phyloP scores from a whole-genome alignment of 2,888 invertebrate species.

The Tipula vernalis region DNA sequence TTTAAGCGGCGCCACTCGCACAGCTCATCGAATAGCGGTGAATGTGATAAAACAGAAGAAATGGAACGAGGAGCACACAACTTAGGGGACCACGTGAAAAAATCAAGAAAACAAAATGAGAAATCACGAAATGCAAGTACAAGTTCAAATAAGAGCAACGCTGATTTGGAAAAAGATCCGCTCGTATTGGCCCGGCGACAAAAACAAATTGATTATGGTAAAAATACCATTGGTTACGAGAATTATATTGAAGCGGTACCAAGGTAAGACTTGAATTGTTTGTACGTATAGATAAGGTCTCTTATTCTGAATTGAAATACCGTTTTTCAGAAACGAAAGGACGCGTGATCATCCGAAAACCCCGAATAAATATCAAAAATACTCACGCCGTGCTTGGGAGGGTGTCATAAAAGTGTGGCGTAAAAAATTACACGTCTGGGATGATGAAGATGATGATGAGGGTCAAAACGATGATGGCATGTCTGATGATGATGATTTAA shows the following conservation, averaged over 20 bases:
- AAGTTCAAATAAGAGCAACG: slow-evolving; percentile 18
- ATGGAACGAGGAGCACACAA: not conserved
- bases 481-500: slow-evolving; percentile 12
- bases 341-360: slow-evolving; percentile 70
- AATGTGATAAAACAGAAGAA: slow-evolving; percentile 9
- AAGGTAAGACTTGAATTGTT: slow-evolving; percentile 40
- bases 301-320: not conserved
- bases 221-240: slow-evolving; percentile 79
- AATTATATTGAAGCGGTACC: slow-evolving; percentile 57
- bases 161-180: slow-evolving; percentile 57
- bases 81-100: not conserved
- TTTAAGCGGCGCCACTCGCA: slow-evolving; percentile 32
- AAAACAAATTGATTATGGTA: slow-evolving; percentile 91
- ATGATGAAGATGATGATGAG: slow-evolving; percentile 27
- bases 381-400: slow-evolving; percentile 89
- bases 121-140: slow-evolving; percentile 27
- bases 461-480: slow-evolving; percentile 15
- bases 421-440: slow-evolving; percentile 68
- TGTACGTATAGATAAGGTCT: not conserved
- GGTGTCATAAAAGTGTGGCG: slow-evolving; percentile 79
- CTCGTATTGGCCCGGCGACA: slow-evolving; percentile 61
- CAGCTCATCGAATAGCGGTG: slow-evolving; percentile 22
- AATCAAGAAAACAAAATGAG: slow-evolving; percentile 9
- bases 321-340: slow-evolving; percentile 43
- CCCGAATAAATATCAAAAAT: slow-evolving; percentile 76